A percentile compares a stretch with the other conserved stretches of the same genome.
These are phyloP conservation scores for Enoplosus armatus DNA, from an alignment of 2,797 vertebrate species.

Conservation along the genomic window DNA sequence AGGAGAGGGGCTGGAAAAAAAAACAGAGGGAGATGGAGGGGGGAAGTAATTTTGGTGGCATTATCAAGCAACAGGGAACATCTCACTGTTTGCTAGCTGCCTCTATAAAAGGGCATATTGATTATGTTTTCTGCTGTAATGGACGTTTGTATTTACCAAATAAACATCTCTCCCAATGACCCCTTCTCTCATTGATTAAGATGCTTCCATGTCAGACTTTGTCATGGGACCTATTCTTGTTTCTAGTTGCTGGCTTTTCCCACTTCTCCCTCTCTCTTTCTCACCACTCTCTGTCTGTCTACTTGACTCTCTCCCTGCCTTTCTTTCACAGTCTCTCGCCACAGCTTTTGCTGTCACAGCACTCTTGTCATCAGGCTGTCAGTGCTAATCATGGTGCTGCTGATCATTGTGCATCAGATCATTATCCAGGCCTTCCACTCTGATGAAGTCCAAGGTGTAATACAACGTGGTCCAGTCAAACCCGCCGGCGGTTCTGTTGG, in stretches of 20 bases:
- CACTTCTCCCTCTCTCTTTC: constrained; percentile 11
- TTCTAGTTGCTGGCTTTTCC: constrained; percentile 25
- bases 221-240: constrained; percentile 40
- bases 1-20: constrained; percentile 43
- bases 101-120: constrained; percentile 67
- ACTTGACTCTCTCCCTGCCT: constrained; percentile 21
- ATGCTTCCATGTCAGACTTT: constrained; percentile 50
- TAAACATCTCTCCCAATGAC: constrained; percentile 55
- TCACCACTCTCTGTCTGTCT: constrained; percentile 35
- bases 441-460: constrained; percentile 65
- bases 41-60: constrained; percentile 65
- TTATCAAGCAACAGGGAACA: constrained; percentile 55
- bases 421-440: constrained; percentile 62
- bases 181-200: constrained; percentile 54
- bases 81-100: constrained; percentile 53
- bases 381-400: constrained; percentile 59
- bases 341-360: constrained; percentile 59
- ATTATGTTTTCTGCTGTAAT: constrained; percentile 71
- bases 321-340: constrained; percentile 49
- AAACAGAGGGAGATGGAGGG: constrained; percentile 42
- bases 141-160: constrained; percentile 69
- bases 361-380: constrained; percentile 71
- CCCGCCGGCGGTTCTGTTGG: constrained; percentile 22
- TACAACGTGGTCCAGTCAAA: constrained; percentile 56
- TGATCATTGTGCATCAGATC: constrained; percentile 73